phyloP scores from a whole-genome alignment of 1,140 invertebrate species.

The Ceratina australensis region DNA sequence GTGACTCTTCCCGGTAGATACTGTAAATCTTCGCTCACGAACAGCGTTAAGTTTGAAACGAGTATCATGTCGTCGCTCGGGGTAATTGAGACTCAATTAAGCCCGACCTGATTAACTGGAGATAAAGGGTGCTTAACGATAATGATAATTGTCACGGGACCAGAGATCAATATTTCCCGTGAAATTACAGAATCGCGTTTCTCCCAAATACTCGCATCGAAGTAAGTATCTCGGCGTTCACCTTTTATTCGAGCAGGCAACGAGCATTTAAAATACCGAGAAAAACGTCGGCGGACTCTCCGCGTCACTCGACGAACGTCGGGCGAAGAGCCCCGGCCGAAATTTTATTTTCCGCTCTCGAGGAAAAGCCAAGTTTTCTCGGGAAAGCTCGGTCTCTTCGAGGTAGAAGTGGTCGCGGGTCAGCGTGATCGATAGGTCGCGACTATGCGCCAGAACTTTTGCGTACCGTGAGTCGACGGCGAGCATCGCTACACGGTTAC shows the following conservation, averaged over 20 bases:
- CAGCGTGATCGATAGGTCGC: conserved; percentile 24
- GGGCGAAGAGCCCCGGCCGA: no score
- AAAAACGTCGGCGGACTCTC: no score
- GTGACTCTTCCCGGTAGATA: background rate
- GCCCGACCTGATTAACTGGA: background rate
- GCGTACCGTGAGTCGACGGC: no score
- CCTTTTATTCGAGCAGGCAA: no score
- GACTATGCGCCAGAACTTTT: conserved; percentile 31
- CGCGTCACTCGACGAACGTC: no score
- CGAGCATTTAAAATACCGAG: no score
- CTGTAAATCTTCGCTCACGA: background rate
- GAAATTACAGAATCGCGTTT: background rate
- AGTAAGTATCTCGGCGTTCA: no score
- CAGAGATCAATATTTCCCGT: background rate
- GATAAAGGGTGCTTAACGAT: background rate
- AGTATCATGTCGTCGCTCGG: background rate
- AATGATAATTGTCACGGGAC: conserved; percentile 12
- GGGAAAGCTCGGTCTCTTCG: conserved; percentile 3
- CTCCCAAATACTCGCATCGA: no score
- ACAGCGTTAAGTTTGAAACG: background rate
- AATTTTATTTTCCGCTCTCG: background rate
- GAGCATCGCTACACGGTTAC: conserved; percentile 37
- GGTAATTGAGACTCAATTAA: background rate
- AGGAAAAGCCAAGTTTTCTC: background rate
- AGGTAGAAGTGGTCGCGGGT: no score